Percentiles rank a stretch among this genome's conserved stretches.
Conservation (phyloP, 2,113 vertebrate species). For the Calyptommatus sinebrachiatus region DNA sequence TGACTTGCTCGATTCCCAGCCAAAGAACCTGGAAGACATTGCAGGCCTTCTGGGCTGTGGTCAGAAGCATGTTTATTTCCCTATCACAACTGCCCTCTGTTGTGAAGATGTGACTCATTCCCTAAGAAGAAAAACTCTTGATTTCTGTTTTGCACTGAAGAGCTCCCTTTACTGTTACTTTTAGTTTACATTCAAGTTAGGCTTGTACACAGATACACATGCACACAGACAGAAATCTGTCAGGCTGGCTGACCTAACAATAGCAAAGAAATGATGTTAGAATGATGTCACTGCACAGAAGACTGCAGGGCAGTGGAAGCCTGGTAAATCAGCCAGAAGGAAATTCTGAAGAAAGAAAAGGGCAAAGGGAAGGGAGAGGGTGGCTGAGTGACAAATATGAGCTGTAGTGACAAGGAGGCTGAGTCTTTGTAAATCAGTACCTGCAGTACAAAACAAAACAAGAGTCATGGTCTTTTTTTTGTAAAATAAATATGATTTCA, state of each 20-base stretch:
- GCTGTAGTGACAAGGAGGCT: background rate
- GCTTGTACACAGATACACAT: no score
- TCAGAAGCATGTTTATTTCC: background rate
- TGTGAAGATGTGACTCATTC: background rate
- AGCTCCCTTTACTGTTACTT: background rate
- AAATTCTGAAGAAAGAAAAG: background rate
- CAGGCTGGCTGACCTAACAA: background rate
- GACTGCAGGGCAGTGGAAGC: background rate
- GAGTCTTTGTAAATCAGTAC: background rate
- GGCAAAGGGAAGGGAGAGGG: constrained; percentile 2
- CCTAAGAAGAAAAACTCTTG: background rate
- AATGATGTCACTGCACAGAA: background rate
- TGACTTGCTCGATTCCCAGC: constrained; percentile 24
- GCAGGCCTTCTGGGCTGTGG: constrained; percentile 36
- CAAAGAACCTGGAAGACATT: constrained; percentile 28
- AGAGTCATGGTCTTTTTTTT: background rate
- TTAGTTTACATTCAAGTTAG: background rate
- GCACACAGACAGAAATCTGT: background rate
- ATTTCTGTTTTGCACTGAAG: background rate
- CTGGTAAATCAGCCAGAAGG: background rate
- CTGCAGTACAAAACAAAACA: constrained; percentile 11
- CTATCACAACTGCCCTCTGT: background rate
- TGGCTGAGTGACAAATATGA: background rate
- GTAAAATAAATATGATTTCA: background rate
- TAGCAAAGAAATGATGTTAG: background rate